Evolutionary conservation across 2,888 invertebrate genomes (phyloP).

Genomic region (Petrophora chlorosata): DNA sequence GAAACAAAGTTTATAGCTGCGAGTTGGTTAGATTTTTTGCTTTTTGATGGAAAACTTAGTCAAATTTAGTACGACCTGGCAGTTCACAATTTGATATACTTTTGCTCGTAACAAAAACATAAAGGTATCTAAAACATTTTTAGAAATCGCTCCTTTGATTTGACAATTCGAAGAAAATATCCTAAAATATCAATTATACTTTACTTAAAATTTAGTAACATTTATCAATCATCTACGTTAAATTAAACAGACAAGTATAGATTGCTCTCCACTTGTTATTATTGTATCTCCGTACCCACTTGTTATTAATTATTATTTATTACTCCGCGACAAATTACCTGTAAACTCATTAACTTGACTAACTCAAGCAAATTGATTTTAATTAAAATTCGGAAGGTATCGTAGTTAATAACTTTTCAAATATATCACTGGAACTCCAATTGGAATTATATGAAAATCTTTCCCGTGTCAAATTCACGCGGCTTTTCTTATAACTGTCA

Average conservation of each 20-base stretch:
- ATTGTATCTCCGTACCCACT: too few relatives aligned
- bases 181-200: too few relatives aligned
- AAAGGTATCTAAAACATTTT: too few relatives aligned
- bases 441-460: constrained; percentile 28
- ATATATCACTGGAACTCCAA: constrained; percentile 33
- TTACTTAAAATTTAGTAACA: too few relatives aligned
- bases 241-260: too few relatives aligned
- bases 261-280: too few relatives aligned
- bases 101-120: too few relatives aligned
- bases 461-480: constrained; percentile 32
- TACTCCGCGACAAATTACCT: constrained; percentile 1
- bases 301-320: constrained; percentile 1
- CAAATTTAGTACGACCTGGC: too few relatives aligned
- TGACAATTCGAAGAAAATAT: too few relatives aligned
- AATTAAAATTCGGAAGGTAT: constrained; percentile 23
- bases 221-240: too few relatives aligned
- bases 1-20: constrained; percentile 12
- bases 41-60: constrained; percentile 3
- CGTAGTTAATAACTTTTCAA: constrained; percentile 30
- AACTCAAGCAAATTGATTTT: constrained; percentile 13
- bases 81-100: too few relatives aligned
- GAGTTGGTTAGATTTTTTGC: neutral
- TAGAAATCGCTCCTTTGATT: too few relatives aligned
- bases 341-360: constrained; percentile 12
- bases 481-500: constrained; percentile 46